These are phyloP conservation scores for Trichomalopsis sarcophagae DNA, from an alignment of 1,140 invertebrate species.

Conservation along the genomic window DNA sequence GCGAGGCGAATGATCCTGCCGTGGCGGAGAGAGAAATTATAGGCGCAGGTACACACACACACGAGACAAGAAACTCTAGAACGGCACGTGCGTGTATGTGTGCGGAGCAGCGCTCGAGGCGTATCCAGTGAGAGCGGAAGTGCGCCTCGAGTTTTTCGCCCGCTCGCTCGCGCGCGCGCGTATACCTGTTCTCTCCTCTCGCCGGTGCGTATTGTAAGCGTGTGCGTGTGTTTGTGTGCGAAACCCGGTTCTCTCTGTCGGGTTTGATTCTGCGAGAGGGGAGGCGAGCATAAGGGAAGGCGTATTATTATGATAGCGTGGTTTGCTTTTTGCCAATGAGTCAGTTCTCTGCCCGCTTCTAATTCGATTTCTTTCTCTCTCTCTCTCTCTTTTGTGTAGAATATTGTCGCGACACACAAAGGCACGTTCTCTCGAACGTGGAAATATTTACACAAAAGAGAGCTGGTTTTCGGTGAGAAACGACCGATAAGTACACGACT, in stretches of 20 bases:
- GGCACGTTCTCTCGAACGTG: too few species aligned
- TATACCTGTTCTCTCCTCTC: slow-evolving; percentile 4
- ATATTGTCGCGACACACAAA: too few species aligned
- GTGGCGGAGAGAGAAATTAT: neutral
- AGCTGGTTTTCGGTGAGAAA: neutral
- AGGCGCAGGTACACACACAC: neutral
- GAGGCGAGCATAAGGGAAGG: neutral
- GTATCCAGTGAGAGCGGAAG: slow-evolving; percentile 40
- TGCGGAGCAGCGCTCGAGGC: slow-evolving; percentile 1
- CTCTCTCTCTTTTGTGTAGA: too few species aligned
- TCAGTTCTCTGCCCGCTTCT: too few species aligned
- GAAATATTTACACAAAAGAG: neutral
- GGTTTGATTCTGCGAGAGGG: neutral
- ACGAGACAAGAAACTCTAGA: neutral
- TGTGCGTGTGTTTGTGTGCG: neutral
- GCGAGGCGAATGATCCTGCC: slow-evolving; percentile 4
- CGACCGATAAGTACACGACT: neutral
- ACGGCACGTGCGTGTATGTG: slow-evolving; percentile 1
- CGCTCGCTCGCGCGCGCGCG: neutral
- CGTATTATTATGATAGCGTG: neutral
- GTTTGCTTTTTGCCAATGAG: neutral
- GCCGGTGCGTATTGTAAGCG: neutral
- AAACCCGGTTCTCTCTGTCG: neutral
- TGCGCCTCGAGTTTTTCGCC: slow-evolving; percentile 42
- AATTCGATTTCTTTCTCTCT: neutral